Conservation (phyloP, 2,888 invertebrate species). For the Mythimna lalbum region DNA sequence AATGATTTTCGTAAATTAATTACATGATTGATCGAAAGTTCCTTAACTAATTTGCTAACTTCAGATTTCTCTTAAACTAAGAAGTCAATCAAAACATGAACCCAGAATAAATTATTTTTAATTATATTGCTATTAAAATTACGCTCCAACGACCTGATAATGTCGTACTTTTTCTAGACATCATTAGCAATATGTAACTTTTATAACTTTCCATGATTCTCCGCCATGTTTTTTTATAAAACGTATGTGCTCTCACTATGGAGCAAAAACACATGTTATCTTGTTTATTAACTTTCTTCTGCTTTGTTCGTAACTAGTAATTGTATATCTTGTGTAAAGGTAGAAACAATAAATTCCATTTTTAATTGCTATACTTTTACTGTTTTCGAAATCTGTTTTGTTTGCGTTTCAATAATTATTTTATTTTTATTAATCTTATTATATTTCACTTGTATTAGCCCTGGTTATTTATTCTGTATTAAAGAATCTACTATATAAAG, state of each 20-base stretch:
- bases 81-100: slow-evolving; percentile 33
- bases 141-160: slow-evolving; percentile 27
- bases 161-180: slow-evolving; percentile 43
- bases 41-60: slow-evolving; percentile 1
- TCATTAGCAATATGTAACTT: slow-evolving; percentile 49
- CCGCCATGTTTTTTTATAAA: slow-evolving; percentile 44
- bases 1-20: slow-evolving; percentile 36
- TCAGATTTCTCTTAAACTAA: slow-evolving; percentile 37
- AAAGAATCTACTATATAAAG: too few relatives aligned
- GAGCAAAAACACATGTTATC: slow-evolving; percentile 48
- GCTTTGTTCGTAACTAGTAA: slow-evolving; percentile 54
- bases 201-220: slow-evolving; percentile 55
- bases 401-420: background rate
- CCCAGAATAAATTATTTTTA: slow-evolving; percentile 32
- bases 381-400: slow-evolving; percentile 6
- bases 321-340: slow-evolving; percentile 37
- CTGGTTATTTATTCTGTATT: background rate
- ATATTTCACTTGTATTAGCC: background rate
- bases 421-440: background rate
- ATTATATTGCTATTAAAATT: slow-evolving; percentile 32
- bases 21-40: slow-evolving; percentile 39
- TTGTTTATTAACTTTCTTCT: slow-evolving; percentile 57
- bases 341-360: slow-evolving; percentile 23
- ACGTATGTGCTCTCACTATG: slow-evolving; percentile 53
- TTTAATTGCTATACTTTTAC: slow-evolving; percentile 16